Base-by-base conservation (phyloP, 2,888 invertebrate species). In the Margaritifera margaritifera region DNA sequence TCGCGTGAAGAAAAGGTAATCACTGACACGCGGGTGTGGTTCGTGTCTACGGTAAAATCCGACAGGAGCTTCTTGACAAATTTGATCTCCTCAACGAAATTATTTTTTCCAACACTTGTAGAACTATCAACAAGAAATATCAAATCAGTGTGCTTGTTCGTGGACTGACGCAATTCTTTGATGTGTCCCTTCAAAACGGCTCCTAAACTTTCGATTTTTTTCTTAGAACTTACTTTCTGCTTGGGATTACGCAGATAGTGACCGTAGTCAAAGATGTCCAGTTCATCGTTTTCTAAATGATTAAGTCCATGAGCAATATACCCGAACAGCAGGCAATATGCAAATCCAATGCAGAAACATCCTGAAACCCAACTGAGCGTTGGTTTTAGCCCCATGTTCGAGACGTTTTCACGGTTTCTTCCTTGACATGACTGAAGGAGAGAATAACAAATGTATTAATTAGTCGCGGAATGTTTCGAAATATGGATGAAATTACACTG, bases 91-190 rank as follows among this genome's bases (percentile, higher is more conserved):
- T 93, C 93, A 72, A 90, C 90, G 86, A 94, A 94, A 87, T 94
- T 93, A 25, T 90, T 88, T 74, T 91, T 90, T 0, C 94, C 94
- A 4, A 94, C 93, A 77, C 93, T 93, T 0, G 93, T 93, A n/a
- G 94, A 94, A 20, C 93, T 92, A 82, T 94, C 94, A 60, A 94
- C 92, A 60, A 94, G 89, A 86, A 94, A 94, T 42, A 94, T 91
- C 55, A 94, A 88, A 82, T 94, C 94, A 73, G 93, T 88, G 64
- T 88, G 81, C 62, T 85, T 82, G 74, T 88, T 87, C 6, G 83
- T 72, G 1, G 86, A 85, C 50, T 84, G 81, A 64, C 92, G 91
- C 42, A 93, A 86, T n/a, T 86, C 86, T 66, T 91, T 91, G 3
- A 93, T 91, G 77, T 92, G 92, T 64, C 90, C 89, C 79, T 92